These are phyloP conservation scores for Ageneiosus marmoratus DNA, from an alignment of 2,113 vertebrate genomes.

Conservation along the genomic window DNA sequence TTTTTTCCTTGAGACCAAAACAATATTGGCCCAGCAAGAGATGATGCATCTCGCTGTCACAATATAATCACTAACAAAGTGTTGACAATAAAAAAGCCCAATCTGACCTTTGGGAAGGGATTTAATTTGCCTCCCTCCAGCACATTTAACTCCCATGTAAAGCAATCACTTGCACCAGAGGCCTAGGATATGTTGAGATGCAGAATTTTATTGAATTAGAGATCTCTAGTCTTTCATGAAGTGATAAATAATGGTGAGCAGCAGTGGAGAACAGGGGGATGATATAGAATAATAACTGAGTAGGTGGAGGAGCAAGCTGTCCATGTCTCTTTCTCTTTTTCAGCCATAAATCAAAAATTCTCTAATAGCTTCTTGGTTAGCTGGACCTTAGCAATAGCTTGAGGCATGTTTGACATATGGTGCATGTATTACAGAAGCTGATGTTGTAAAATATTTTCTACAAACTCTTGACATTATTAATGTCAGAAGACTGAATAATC, in stretches of 20 bases:
- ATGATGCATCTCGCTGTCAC: constrained; percentile 38
- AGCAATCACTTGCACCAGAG: constrained; percentile 46
- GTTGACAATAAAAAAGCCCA: constrained; percentile 50
- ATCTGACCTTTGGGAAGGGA: constrained; percentile 54
- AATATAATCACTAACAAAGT: constrained; percentile 53
- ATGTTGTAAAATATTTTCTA: background rate
- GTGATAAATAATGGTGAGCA: constrained; percentile 48
- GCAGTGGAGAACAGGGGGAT: constrained; percentile 42
- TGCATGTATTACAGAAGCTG: constrained; percentile 16
- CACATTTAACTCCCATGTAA: constrained; percentile 54
- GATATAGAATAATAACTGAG: constrained; percentile 41
- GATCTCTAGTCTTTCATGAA: constrained; percentile 49
- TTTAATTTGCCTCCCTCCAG: constrained; percentile 55
- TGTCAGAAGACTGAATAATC: background rate
- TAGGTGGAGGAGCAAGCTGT: constrained; percentile 40
- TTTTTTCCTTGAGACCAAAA: constrained; percentile 15
- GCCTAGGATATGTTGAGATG: constrained; percentile 38
- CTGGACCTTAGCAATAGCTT: constrained; percentile 9
- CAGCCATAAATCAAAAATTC: constrained; percentile 22
- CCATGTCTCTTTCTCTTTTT: constrained; percentile 19
- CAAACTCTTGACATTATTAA: background rate
- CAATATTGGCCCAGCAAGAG: constrained; percentile 25
- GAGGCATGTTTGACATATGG: constrained; percentile 23
- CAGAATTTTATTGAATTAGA: constrained; percentile 56
- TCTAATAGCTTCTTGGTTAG: constrained; percentile 19